Base-by-base conservation (phyloP, 2,888 invertebrate species). In the Strigamia crassipes region DNA sequence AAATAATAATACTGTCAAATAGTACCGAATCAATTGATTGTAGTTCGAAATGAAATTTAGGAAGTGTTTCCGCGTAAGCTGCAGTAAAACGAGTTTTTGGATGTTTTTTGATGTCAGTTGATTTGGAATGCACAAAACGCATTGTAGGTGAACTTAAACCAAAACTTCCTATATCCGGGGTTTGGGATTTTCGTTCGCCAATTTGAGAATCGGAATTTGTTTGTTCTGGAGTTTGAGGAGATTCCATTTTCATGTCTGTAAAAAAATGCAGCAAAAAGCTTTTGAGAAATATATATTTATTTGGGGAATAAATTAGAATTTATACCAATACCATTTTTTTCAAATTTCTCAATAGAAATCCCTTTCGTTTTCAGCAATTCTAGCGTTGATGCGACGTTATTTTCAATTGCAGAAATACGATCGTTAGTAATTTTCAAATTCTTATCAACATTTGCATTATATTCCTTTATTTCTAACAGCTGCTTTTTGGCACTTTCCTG, bases 111-210 rank as follows among this genome's bases (percentile, higher is more conserved):
- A 18, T 5, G 0, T n/a, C 27, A 31, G 15, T 27, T 12, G 73
- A 27, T 27, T 18, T 61, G 51, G 15, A 18, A 23, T 21, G 1
- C 21, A 61, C 3, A 15, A 73, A 31, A 31, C 73, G 73, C 27
- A 73, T 15, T 1, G 73, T 73, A 13, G 73, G 73, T 27, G 73
- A 73, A 31, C 73, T 73, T n/a, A 73, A n/a, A 73, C 27, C 73
- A 31, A 73, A 73, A 8, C 8, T 31, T 31, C 8, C 73, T 27
- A 73, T 13, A 73, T 73, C 31, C 2, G 73, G 73, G 9, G 73
- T 31, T 73, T 73, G 31, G 13, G 73, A 31, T 12, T 15, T 56
- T 6, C n/a, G 15, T 56, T 18, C 27, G 4, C 4, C 8, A 27
- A 9, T 12, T 31, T 10, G 73, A 13, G 27, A 10, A 27, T 21